These are phyloP conservation scores for Cheilosia scutellata DNA, from an alignment of 2,888 invertebrate genomes.

Conservation along the genomic window DNA sequence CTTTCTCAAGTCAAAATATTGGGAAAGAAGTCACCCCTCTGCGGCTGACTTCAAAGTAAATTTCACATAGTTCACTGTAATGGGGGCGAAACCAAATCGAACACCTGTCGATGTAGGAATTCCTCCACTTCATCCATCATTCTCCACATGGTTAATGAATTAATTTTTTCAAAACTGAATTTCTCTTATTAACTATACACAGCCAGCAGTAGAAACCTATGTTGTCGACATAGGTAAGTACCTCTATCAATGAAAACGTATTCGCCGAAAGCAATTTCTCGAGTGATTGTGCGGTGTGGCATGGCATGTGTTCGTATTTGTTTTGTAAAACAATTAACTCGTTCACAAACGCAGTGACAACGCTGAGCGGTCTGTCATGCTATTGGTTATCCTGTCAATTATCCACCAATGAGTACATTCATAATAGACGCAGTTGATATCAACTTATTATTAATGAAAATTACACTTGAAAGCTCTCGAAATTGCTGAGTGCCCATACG, in stretches of 20 bases:
- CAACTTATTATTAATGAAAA: constrained; percentile 30
- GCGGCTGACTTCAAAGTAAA: background rate
- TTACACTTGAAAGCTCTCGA: constrained; percentile 40
- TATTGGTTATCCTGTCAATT: constrained; percentile 64
- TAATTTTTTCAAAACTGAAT: background rate
- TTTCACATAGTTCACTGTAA: background rate
- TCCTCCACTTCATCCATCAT: constrained; percentile 13
- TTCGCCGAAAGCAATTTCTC: constrained; percentile 26
- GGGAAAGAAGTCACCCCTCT: no score
- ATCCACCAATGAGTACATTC: constrained; percentile 14
- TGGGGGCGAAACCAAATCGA: background rate
- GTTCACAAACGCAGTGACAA: constrained; percentile 31
- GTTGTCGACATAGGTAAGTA: background rate
- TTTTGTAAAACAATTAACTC: constrained; percentile 56
- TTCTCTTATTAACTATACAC: constrained; percentile 37
- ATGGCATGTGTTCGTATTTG: constrained; percentile 24
- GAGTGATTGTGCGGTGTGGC: constrained; percentile 16
- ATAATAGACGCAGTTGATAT: constrained; percentile 19
- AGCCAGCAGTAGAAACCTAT: background rate
- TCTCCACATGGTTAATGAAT: background rate
- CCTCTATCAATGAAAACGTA: constrained; percentile 25
- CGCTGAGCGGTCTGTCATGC: constrained; percentile 51
- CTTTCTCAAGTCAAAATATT: no score
- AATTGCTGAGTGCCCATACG: constrained; percentile 10
- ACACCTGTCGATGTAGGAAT: constrained; percentile 1